Evolutionary conservation across 2,797 vertebrate genomes (phyloP).

Genomic region (Tamandua tetradactyla): DNA sequence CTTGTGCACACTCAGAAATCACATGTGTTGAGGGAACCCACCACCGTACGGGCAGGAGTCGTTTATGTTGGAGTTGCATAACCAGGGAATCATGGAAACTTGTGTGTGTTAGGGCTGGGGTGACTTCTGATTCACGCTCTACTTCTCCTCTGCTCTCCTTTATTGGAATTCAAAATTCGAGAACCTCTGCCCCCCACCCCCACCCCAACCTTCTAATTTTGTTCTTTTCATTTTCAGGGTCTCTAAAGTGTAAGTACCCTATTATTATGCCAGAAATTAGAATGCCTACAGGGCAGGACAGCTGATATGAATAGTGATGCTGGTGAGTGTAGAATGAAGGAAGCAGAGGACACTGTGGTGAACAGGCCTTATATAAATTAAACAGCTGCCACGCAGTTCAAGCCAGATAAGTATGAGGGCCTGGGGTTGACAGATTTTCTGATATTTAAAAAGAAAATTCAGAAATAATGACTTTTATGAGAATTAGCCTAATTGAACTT

Average conservation of each 20-base stretch:
- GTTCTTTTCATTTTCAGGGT: not conserved
- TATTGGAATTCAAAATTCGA: not conserved
- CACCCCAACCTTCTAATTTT: not conserved
- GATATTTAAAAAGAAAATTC: not conserved
- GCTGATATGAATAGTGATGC: not conserved
- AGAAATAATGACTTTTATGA: not conserved
- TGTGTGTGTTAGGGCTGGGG: too few relatives aligned
- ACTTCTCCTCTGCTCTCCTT: not conserved
- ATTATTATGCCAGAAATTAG: not conserved
- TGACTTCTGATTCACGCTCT: not conserved
- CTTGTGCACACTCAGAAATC: not conserved
- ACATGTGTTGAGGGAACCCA: not conserved
- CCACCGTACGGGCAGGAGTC: not conserved
- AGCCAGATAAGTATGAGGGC: too few relatives aligned
- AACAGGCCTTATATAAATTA: not conserved
- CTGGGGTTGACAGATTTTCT: not conserved
- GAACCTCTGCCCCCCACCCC: not conserved
- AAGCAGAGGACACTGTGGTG: not conserved
- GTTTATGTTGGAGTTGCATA: not conserved
- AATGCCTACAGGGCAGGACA: not conserved
- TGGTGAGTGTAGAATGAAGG: not conserved
- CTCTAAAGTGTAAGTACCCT: not conserved
- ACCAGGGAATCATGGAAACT: not conserved
- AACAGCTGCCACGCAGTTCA: not conserved
- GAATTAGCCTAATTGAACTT: not conserved